Base-by-base conservation (phyloP, 2,113 vertebrate genomes). In the Mus pahari region DNA sequence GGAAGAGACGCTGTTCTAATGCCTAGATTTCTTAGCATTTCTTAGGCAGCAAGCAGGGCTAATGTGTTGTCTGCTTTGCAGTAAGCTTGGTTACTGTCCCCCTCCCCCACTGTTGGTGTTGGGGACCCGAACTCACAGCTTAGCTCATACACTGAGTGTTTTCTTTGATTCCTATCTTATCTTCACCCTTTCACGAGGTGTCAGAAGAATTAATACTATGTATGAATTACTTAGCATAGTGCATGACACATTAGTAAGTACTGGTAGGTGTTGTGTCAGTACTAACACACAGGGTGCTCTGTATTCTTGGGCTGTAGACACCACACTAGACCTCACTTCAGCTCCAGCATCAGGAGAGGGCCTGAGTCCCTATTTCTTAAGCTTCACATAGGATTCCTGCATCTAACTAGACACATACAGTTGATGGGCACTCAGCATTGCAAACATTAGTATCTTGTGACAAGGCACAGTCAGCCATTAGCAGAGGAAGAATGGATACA, bases 401-500 rank as follows among this genome's bases (percentile, higher is more conserved):
- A 39, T 48, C 36, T 92, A 74, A 78, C 36, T 90, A 64, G 86
- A 79, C 9, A 53, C 6, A 39, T 36, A 60, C 19, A 9, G 5
- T 33, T 50, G 58, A 88, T 78, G 71, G 53, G 60, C 73, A 89
- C 55, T 92, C 50, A n/a, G 0, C 31, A 36, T 83, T 93, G n/a
- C 78, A 89, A 92, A 89, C 68, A 86, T 7, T 74, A 53, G 60
- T n/a, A 50, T 81, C 58, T 77, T 17, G 14, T 5, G 42, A 89
- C 13, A 58, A 96, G 28, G 50, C 28, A 71, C 55, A 95, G 70
- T 20, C 58, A 92, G 62, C 81, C 71, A 58, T 55, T 50, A 90
- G 58, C 50, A 95, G 53, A 70, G 55, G 55, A 79, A 68, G 66
- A 82, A 17, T 45, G n/a, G 19, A 48, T 19, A 31, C n/a, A 75